phyloP scores from a whole-genome alignment of 2,888 invertebrate genomes.

The Eristalis intricaria region DNA sequence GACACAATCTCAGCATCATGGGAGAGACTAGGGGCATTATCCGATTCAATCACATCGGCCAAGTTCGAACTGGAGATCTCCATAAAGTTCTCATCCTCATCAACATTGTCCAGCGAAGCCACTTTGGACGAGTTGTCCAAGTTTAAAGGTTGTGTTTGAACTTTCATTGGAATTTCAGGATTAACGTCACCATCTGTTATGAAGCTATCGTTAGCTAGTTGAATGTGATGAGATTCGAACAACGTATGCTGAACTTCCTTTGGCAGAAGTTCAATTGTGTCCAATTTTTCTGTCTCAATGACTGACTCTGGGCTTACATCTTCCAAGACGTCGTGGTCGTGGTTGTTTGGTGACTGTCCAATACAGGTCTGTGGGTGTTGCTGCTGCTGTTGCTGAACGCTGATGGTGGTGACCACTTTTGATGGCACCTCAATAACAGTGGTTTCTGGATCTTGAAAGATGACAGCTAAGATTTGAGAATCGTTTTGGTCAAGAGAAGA shows the following conservation, averaged over 20 bases:
- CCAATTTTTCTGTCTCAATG: background rate
- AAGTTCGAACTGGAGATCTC: conserved; percentile 51
- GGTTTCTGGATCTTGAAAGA: conserved; percentile 55
- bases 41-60: conserved; percentile 42
- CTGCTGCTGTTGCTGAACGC: conserved; percentile 14
- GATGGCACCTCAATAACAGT: conserved; percentile 3
- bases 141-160: background rate
- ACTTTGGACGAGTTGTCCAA: background rate
- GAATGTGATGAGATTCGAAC: background rate
- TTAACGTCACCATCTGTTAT: background rate
- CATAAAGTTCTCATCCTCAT: conserved; percentile 38
- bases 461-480: conserved; percentile 43
- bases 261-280: background rate
- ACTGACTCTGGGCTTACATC: background rate
- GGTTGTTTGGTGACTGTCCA: background rate
- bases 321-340: background rate
- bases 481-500: background rate
- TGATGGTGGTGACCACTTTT: conserved; percentile 7
- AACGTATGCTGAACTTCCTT: background rate
- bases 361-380: background rate
- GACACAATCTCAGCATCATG: conserved; percentile 48
- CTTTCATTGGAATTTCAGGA: background rate
- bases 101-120: background rate
- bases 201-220: background rate
- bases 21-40: conserved; percentile 32